Percentiles rank a stretch among this genome's conserved stretches.
These are phyloP conservation scores for Stegana nigrithorax DNA, from an alignment of 2,888 invertebrate genomes.

Conservation along the genomic window DNA sequence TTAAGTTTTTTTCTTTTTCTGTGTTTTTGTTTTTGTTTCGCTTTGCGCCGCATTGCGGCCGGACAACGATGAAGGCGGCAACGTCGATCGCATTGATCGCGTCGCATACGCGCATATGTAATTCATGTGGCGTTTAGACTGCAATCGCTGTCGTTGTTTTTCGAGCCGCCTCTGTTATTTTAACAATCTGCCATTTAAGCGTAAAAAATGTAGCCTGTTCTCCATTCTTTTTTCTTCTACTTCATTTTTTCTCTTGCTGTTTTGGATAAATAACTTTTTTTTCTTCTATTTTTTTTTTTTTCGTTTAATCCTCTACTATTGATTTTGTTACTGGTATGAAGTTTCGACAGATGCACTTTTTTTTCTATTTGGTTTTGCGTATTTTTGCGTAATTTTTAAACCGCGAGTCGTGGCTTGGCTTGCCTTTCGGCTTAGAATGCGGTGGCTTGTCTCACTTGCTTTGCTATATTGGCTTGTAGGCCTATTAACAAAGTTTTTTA, in stretches of 20 bases:
- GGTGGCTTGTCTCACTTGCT: too few relatives aligned
- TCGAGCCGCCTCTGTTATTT: slow-evolving; percentile 55
- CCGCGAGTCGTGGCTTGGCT: too few relatives aligned
- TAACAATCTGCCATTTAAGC: slow-evolving; percentile 61
- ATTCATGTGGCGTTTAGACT: slow-evolving; percentile 44
- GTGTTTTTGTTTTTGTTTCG: slow-evolving; percentile 12
- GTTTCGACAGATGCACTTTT: too few relatives aligned
- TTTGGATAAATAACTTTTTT: too few relatives aligned
- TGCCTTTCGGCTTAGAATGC: too few relatives aligned
- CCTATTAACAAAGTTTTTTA: too few relatives aligned
- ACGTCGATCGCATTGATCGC: neutral
- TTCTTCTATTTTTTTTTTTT: neutral
- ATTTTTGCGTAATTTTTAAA: too few relatives aligned
- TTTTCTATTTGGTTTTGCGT: too few relatives aligned
- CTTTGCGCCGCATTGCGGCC: slow-evolving; percentile 19
- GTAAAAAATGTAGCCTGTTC: slow-evolving; percentile 63
- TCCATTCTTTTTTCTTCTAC: slow-evolving; percentile 43
- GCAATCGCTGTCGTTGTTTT: slow-evolving; percentile 16
- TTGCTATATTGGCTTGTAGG: too few relatives aligned
- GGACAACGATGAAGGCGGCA: slow-evolving; percentile 32
- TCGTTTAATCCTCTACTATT: neutral
- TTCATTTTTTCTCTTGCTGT: neutral
- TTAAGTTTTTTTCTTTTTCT: too few relatives aligned
- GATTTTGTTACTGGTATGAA: too few relatives aligned
- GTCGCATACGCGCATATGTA: slow-evolving; percentile 7